Base-by-base conservation (phyloP, 2,888 invertebrate genomes). In the Dorcus hopei region DNA sequence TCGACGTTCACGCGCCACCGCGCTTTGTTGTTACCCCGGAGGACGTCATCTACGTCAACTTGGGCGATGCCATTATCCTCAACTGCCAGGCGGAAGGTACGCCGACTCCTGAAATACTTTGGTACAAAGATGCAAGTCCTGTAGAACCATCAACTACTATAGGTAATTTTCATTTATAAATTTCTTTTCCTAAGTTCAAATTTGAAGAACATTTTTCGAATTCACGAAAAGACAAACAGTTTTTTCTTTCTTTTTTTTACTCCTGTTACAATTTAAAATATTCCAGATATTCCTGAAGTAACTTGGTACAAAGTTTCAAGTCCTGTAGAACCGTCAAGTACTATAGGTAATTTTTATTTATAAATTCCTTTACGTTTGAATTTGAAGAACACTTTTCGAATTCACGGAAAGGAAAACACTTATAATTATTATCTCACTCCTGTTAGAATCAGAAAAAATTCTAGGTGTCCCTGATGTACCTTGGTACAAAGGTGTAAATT, bases 31-130 rank as follows among this genome's bases (percentile, higher is more conserved):
- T 93, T 82, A 95, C 94, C 77, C 95, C 95, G 76, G 95, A 94
- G 81, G 93, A 95, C 82, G 91, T 95, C 82, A 93, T 95, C 81
- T 95, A 95, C 85, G 95, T 95, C 81, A 95, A 94, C 84, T 86
- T 95, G 82, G 96, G 96, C 73, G 95, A 96, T 81, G 93, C 93
- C 71, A 93, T 96, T 78, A 94, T 95, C 77, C 88, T 97, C 79
- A 95, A 92, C 83, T 97, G 97, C 82, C 93, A 95, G 80, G 97
- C 96, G 63, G 93, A 93, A 80, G 97, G 96, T 72, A 94, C 95
- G 54, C 97, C 97, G 65, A 90, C 93, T 68, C 97, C 97, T 61
- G 93, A 93, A 80, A 93, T 97, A 73, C 85, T 94, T 66, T 97
- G 97, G 97, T 94, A 91, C 83, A 97, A 95, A 81, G 94, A 94